These are phyloP conservation scores for Abramis brama DNA, from an alignment of 2,113 vertebrate species.

Conservation along the genomic window DNA sequence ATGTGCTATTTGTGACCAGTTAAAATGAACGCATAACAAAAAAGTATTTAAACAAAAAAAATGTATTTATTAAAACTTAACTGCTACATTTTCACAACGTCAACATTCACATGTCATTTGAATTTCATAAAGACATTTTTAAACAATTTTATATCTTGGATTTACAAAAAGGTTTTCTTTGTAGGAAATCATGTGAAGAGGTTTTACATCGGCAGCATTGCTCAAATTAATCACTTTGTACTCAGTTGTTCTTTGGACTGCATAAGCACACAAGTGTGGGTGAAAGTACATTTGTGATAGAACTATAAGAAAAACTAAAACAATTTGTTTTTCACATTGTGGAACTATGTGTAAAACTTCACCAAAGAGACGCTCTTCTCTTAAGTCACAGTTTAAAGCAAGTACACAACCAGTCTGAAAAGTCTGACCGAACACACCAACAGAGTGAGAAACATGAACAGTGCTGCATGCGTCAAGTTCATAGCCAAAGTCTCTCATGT, in stretches of 20 bases:
- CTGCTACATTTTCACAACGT: too few relatives aligned
- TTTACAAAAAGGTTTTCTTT: conserved; percentile 9
- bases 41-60: too few relatives aligned
- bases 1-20: too few relatives aligned
- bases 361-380: not conserved
- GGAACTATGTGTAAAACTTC: conserved; percentile 11
- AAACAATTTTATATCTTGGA: not conserved
- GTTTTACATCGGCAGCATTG: not conserved
- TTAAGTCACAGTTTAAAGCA: not conserved
- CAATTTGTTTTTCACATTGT: not conserved
- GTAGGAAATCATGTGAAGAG: not conserved
- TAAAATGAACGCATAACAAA: too few relatives aligned
- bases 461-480: too few relatives aligned
- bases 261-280: not conserved
- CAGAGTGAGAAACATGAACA: not conserved
- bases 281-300: not conserved
- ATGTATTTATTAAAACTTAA: too few relatives aligned
- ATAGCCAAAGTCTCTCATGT: not conserved
- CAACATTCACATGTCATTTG: not conserved
- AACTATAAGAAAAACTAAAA: not conserved
- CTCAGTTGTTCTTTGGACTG: not conserved
- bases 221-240: not conserved
- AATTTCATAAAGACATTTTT: not conserved
- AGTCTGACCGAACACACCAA: not conserved
- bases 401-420: too few relatives aligned